These are phyloP conservation scores for Characodon lateralis DNA, from an alignment of 2,797 vertebrate genomes.

Conservation along the genomic window DNA sequence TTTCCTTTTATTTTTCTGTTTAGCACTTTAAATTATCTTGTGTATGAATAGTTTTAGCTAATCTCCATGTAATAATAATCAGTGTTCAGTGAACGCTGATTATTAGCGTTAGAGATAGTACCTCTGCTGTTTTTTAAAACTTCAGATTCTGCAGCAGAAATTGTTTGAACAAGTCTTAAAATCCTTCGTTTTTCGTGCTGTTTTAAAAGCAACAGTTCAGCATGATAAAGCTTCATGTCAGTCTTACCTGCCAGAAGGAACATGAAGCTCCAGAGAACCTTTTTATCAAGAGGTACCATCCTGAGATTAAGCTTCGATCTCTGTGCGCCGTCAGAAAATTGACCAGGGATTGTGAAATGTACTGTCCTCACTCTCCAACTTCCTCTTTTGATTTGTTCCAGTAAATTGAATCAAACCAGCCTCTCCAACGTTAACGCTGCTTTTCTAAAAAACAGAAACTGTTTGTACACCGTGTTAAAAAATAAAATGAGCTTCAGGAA, in stretches of 20 bases:
- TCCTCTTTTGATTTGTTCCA: background rate
- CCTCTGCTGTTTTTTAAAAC: background rate
- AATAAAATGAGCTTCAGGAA: background rate
- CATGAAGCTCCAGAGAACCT: constrained; percentile 9
- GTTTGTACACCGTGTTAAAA: background rate
- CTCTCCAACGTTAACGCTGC: background rate
- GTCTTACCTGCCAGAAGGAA: constrained; percentile 27
- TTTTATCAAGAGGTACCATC: constrained; percentile 14
- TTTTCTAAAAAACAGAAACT: background rate
- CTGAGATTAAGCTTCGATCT: background rate
- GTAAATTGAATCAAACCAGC: background rate
- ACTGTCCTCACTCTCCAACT: background rate
- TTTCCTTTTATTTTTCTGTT: no score
- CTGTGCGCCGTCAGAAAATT: background rate
- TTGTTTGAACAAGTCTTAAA: background rate
- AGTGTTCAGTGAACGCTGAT: no score
- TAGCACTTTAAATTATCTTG: no score
- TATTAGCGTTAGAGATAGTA: background rate
- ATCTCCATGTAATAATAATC: no score
- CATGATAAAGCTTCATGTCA: background rate
- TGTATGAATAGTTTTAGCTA: no score
- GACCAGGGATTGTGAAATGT: background rate
- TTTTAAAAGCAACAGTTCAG: no score
- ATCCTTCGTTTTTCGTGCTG: background rate
- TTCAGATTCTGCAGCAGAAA: background rate